A percentile compares a stretch with the other conserved stretches of the same genome.
Evolutionary conservation across 2,888 invertebrate species (phyloP).

Genomic region (Hoplodrina blanda): DNA sequence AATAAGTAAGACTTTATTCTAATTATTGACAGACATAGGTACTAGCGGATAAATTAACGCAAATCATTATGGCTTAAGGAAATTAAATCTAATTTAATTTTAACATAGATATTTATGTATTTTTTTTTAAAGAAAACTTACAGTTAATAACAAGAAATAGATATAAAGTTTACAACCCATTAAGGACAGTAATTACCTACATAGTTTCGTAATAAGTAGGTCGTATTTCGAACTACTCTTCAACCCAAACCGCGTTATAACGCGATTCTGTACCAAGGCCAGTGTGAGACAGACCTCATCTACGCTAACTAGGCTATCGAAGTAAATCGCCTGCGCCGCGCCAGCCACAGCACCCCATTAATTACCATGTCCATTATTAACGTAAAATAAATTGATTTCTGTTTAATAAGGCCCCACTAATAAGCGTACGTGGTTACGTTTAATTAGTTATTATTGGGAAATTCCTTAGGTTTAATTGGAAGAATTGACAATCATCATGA

Average conservation of each 20-base stretch:
- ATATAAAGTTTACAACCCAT: too few species aligned
- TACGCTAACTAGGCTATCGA: conserved; percentile 80
- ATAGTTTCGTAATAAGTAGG: too few species aligned
- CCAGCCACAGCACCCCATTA: conserved; percentile 82
- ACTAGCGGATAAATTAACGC: too few species aligned
- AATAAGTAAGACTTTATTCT: too few species aligned
- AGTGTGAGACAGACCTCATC: conserved; percentile 50
- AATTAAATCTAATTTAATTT: too few species aligned
- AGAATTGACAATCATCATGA: neutral
- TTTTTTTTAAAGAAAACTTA: too few species aligned
- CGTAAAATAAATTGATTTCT: conserved; percentile 78
- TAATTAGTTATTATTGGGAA: conserved; percentile 49
- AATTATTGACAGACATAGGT: too few species aligned
- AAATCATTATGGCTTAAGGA: too few species aligned
- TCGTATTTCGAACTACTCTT: neutral
- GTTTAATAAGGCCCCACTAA: conserved; percentile 69
- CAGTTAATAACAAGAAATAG: too few species aligned
- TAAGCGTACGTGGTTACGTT: conserved; percentile 53
- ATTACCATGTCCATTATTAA: conserved; percentile 81
- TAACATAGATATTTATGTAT: too few species aligned
- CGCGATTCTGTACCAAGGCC: neutral
- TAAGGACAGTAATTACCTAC: too few species aligned
- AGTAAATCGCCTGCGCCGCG: conserved; percentile 68
- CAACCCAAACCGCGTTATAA: neutral
- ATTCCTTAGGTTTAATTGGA: conserved; percentile 20